Percentiles rank a stretch among this genome's conserved stretches.
Evolutionary conservation across 2,888 invertebrate species (phyloP).

Genomic region (Dysmachus trigonus): DNA sequence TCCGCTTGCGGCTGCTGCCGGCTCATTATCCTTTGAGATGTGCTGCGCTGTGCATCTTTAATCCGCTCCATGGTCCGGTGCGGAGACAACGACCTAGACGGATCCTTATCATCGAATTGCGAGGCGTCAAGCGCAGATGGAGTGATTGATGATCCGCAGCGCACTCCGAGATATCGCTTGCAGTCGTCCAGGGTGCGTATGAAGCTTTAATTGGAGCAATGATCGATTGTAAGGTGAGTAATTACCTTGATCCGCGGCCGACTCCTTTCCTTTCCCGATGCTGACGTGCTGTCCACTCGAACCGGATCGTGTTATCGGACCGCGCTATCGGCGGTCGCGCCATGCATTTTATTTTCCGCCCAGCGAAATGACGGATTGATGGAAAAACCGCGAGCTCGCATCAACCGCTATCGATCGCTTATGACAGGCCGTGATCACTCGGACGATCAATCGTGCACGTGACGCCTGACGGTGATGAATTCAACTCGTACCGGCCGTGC

Average conservation of each 20-base stretch:
- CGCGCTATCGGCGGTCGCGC: constrained; percentile 6
- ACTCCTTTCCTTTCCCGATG: background rate
- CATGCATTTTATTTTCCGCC: constrained; percentile 27
- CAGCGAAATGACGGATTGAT: constrained; percentile 60
- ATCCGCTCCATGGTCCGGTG: background rate
- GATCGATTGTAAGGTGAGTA: constrained; percentile 39
- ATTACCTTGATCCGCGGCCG: constrained; percentile 16
- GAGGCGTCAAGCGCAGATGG: background rate
- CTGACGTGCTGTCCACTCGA: background rate
- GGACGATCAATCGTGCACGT: constrained; percentile 29
- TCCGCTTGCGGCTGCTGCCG: background rate
- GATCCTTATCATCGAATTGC: background rate
- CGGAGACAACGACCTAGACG: constrained; percentile 6
- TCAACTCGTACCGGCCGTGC: background rate
- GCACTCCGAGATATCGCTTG: background rate
- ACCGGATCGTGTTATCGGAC: constrained; percentile 35
- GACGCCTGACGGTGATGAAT: constrained; percentile 32
- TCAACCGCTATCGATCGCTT: constrained; percentile 40
- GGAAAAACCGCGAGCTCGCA: constrained; percentile 55
- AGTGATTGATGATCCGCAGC: constrained; percentile 29
- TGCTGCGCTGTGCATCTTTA: background rate
- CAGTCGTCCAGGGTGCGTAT: constrained; percentile 4
- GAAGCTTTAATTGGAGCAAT: constrained; percentile 33
- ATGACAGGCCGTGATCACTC: constrained; percentile 39
- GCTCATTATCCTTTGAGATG: background rate